Base-by-base conservation (phyloP, 2,888 invertebrate genomes). In the Periphyllus acericola region DNA sequence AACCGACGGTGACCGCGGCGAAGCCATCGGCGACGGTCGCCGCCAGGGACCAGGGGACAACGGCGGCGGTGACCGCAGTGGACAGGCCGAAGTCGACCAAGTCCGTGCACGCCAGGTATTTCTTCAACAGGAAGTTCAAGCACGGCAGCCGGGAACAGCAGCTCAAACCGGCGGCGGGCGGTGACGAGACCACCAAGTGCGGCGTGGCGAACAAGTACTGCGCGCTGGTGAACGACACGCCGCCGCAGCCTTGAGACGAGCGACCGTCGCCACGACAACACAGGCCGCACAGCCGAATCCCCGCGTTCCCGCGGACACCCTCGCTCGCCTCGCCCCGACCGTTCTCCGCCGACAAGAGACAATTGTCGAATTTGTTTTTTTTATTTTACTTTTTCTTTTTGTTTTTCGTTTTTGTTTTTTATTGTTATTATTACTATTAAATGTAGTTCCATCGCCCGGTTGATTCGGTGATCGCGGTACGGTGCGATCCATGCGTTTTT, bases 1-100 rank as follows among this genome's bases (percentile, higher is more conserved):
- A 88, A 91, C 91, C 9, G 92, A 91, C 74, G 90, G 90, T 36
- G 8, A 19, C 25, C 1, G 46, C 29, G 29, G 46, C 17, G 34
- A 25, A 68, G 68, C 14, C 1, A 32, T 1, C 68, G 68, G 11
- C 11, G 68, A 46, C n/a, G 14, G 55, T 14, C 29, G 46, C 76
- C 5, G 17, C 46, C 0, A 52, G 25, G 6, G 60, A 60, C 1
- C 60, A 46, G 8, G 71, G 74, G 11, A 55, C 46, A 11, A 46
- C 11, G 0, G 25, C 36, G 4, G 29, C 14, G 8, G 40, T 32
- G 21, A n/a, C 29, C 29, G 32, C 25, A 19, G 46, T 25, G 32
- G 71, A 81, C 9, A 81, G 66, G 21, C 60, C 72, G 3, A 87
- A 87, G 46, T n/a, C 87, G n/a, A 25, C 34, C 0, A 87, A 87